phyloP scores from a whole-genome alignment of 1,140 invertebrate genomes.

The Drosophila mauritiana region DNA sequence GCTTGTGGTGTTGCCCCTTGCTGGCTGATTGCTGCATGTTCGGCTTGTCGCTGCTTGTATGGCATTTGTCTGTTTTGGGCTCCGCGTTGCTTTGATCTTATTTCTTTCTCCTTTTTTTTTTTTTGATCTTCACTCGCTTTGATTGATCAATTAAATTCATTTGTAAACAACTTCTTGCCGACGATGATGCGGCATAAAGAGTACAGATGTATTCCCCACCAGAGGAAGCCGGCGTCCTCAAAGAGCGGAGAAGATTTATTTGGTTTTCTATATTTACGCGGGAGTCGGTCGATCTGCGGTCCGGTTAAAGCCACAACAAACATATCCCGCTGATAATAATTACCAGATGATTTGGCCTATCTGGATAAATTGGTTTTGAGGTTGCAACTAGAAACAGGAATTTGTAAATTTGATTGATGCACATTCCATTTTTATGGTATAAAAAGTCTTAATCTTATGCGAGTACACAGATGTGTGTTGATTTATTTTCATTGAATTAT shows the following conservation, averaged over 20 bases:
- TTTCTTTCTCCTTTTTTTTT: constrained; percentile 47
- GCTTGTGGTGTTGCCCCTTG: constrained; percentile 34
- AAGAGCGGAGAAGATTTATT: constrained; percentile 43
- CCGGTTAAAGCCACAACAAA: constrained; percentile 33
- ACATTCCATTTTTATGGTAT: not conserved
- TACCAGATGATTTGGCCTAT: constrained; percentile 34
- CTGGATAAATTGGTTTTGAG: constrained; percentile 9
- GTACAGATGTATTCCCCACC: constrained; percentile 20
- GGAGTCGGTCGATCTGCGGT: constrained; percentile 14
- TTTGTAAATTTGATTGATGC: not conserved
- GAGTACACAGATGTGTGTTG: not conserved
- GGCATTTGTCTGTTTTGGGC: constrained; percentile 79
- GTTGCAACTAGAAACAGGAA: constrained; percentile 3
- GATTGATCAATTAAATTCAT: constrained; percentile 84
- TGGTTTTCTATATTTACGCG: constrained; percentile 47
- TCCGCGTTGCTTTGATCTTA: constrained; percentile 74
- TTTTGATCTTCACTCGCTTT: constrained; percentile 82
- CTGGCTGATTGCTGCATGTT: constrained; percentile 68
- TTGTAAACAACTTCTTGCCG: constrained; percentile 74
- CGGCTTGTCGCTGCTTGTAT: constrained; percentile 66
- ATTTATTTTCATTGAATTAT: not conserved
- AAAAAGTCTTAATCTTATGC: not conserved
- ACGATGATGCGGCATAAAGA: constrained; percentile 50
- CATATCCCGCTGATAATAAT: constrained; percentile 44
- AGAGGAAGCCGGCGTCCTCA: constrained; percentile 43